phyloP scores from a whole-genome alignment of 2,113 vertebrate species.

The Tenrec ecaudatus region DNA sequence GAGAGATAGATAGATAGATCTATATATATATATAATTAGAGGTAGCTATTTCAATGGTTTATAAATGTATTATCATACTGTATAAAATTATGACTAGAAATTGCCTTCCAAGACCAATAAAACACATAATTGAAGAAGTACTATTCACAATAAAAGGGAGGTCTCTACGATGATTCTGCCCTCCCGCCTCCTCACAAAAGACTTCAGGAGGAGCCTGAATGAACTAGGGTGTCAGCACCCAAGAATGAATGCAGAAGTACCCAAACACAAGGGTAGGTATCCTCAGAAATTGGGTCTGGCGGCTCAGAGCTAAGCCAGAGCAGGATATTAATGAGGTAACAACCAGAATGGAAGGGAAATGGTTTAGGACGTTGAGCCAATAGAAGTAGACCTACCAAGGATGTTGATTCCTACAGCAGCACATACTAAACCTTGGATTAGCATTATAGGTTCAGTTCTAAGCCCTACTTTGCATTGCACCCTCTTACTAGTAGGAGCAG shows the following conservation, averaged over 20 bases:
- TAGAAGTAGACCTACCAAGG: neutral
- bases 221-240: neutral
- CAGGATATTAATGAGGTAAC: neutral
- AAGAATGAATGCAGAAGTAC: neutral
- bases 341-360: neutral
- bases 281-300: neutral
- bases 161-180: neutral
- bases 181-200: neutral
- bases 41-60: constrained; percentile 33
- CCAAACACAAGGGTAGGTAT: neutral
- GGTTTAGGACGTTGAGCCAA: neutral
- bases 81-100: neutral
- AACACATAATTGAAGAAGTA: constrained; percentile 2
- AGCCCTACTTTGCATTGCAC: neutral
- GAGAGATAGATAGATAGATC: no score
- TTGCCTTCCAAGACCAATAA: neutral
- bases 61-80: neutral
- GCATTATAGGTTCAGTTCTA: neutral
- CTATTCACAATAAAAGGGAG: neutral
- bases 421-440: neutral
- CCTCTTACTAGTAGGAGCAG: neutral
- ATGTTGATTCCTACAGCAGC: neutral
- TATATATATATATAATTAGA: neutral
- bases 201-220: neutral
- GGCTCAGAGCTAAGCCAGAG: neutral